phyloP scores from a whole-genome alignment of 2,888 invertebrate species.

The Antheraea assamensis region DNA sequence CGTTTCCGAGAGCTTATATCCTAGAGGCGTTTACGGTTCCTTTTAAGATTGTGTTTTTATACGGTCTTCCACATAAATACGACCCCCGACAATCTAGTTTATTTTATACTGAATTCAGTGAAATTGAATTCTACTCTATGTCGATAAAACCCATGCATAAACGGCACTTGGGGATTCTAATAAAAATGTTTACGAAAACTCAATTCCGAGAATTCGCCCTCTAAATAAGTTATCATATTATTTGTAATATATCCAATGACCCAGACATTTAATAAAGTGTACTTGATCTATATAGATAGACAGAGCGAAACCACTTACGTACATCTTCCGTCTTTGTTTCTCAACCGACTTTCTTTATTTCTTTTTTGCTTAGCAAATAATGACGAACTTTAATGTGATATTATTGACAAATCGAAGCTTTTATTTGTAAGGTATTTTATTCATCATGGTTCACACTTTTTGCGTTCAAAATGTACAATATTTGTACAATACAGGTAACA shows the following conservation, averaged over 20 bases:
- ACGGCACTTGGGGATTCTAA: slow-evolving; percentile 43
- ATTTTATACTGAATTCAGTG: slow-evolving; percentile 54
- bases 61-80: slow-evolving; percentile 52
- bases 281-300: not conserved
- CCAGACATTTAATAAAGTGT: not conserved
- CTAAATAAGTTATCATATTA: slow-evolving; percentile 7
- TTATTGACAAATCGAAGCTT: no score
- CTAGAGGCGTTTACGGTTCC: slow-evolving; percentile 48
- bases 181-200: slow-evolving; percentile 53
- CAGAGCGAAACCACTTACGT: no score
- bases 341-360: no score
- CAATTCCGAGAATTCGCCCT: slow-evolving; percentile 23
- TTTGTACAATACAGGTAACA: no score
- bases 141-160: slow-evolving; percentile 50
- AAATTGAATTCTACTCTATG: slow-evolving; percentile 54
- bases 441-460: no score
- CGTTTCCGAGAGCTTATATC: slow-evolving; percentile 43
- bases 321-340: no score
- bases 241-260: not conserved
- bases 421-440: no score
- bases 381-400: no score
- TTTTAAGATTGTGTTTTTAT: slow-evolving; percentile 56
- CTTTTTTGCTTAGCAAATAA: no score
- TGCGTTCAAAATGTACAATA: no score
- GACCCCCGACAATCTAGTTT: slow-evolving; percentile 56